These are phyloP conservation scores for Stramonita haemastoma DNA, from an alignment of 2,888 invertebrate genomes.

Conservation along the genomic window DNA sequence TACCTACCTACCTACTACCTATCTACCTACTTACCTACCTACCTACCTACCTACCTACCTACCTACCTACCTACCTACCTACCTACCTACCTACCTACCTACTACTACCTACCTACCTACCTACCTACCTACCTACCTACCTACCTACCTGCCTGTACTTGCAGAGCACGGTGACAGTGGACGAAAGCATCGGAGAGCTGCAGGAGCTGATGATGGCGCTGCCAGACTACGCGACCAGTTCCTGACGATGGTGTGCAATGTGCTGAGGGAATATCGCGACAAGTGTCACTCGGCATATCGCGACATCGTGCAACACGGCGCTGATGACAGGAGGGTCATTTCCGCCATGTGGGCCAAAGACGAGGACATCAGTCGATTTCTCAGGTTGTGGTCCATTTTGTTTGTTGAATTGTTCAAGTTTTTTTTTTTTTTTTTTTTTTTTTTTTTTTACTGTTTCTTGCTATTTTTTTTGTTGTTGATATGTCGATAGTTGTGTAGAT, in stretches of 20 bases:
- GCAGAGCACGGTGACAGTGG: constrained; percentile 86
- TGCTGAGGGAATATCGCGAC: constrained; percentile 86
- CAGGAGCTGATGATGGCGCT: constrained; percentile 84
- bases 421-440: background rate
- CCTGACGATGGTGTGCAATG: constrained; percentile 85
- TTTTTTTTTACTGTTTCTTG: background rate
- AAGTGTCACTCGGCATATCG: constrained; percentile 86
- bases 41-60: background rate
- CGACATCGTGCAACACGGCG: constrained; percentile 87
- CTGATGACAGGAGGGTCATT: constrained; percentile 87
- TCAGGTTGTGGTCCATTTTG: constrained; percentile 85
- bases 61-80: background rate
- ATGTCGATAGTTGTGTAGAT: too few species aligned
- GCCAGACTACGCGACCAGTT: constrained; percentile 87
- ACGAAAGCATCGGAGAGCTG: constrained; percentile 84
- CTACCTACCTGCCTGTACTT: background rate
- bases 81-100: background rate
- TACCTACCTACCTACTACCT: too few species aligned
- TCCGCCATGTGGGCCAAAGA: constrained; percentile 94
- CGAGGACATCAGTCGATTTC: constrained; percentile 94
- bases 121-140: background rate
- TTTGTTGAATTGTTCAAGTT: too few species aligned
- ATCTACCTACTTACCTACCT: background rate
- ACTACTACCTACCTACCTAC: background rate
- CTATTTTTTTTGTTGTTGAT: background rate